These are phyloP conservation scores for Aquatica leii DNA, from an alignment of 2,888 invertebrate genomes.

Conservation along the genomic window DNA sequence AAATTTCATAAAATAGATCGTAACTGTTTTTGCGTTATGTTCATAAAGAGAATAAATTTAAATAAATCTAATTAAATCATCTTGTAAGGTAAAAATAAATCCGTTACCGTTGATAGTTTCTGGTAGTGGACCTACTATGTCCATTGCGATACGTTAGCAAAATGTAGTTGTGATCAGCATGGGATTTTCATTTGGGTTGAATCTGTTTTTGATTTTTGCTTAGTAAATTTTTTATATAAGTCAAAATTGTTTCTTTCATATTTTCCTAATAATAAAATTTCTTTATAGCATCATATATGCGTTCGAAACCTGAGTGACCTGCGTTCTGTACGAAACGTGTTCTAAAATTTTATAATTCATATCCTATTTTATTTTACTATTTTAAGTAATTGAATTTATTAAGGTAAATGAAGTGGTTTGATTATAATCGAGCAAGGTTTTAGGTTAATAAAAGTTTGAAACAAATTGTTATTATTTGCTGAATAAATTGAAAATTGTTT, in stretches of 20 bases:
- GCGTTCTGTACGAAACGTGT: background rate
- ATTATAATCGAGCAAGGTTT: too few relatives aligned
- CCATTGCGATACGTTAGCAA: background rate
- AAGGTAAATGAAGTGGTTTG: too few relatives aligned
- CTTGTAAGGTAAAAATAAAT: constrained; percentile 22
- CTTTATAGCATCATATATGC: constrained; percentile 22
- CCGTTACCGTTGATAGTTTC: background rate
- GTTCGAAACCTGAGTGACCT: background rate
- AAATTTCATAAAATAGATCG: constrained; percentile 17
- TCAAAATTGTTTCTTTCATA: constrained; percentile 34
- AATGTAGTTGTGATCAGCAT: background rate
- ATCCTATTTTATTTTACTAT: too few relatives aligned
- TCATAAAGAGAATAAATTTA: constrained; percentile 30
- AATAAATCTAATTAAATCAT: constrained; percentile 51
- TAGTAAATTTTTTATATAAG: constrained; percentile 36
- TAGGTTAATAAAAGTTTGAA: too few relatives aligned
- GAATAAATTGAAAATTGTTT: too few relatives aligned
- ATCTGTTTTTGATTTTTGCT: constrained; percentile 38
- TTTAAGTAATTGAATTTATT: too few relatives aligned
- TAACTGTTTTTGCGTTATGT: background rate
- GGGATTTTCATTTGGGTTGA: background rate
- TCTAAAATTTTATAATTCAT: too few relatives aligned
- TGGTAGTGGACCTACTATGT: background rate
- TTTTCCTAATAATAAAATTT: constrained; percentile 26
- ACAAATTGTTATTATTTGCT: too few relatives aligned